Base-by-base conservation (phyloP, 2,797 vertebrate species). In the Erethizon dorsatum region DNA sequence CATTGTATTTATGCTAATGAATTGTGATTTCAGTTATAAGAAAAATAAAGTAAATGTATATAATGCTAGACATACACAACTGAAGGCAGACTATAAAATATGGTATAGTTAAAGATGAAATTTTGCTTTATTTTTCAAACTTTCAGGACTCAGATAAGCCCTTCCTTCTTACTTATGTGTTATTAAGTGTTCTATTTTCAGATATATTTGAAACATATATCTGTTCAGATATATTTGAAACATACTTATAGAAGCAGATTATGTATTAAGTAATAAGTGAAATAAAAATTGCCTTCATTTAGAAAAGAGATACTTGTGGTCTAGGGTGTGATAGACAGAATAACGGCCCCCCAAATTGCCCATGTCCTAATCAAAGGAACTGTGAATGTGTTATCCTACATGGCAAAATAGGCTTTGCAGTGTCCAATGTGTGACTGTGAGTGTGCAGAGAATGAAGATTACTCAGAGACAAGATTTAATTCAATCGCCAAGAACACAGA, bases 41-140 rank as follows among this genome's bases (percentile, higher is more conserved):
- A 67, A 89, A 77, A 77, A 37, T 9, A 31, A 54, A 61, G 12
- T 41, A 71, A 56, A 52, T 41, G 10, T 26, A 3, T 82, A n/a
- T 67, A 59, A 90, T 57, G 6, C 28, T 94, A 86, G 63, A 65
- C 2, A 65, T 52, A 86, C 1, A 33, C 83, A 11, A 15, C 45
- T 87, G 33, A 89, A 61, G 20, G 52, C 11, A 41, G 56, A 79
- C 24, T 95, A 73, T 0, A 37, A 85, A 82, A 2, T 57, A 20
- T 90, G 24, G 2, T 84, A 12, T 73, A 91, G 67, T 59, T 56
- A 93, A 91, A 14, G 20, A 91, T 63, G 85, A 52, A n/a, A 18
- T 85, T 79, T 92, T 50, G 54, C 6, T 92, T 90, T 89, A n/a
- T 22, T 83, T 93, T 94, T 37, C 56, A 92, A 96, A 45, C 1